These are phyloP conservation scores for Galaxias olidus DNA, from an alignment of 2,797 vertebrate species.

Conservation along the genomic window DNA sequence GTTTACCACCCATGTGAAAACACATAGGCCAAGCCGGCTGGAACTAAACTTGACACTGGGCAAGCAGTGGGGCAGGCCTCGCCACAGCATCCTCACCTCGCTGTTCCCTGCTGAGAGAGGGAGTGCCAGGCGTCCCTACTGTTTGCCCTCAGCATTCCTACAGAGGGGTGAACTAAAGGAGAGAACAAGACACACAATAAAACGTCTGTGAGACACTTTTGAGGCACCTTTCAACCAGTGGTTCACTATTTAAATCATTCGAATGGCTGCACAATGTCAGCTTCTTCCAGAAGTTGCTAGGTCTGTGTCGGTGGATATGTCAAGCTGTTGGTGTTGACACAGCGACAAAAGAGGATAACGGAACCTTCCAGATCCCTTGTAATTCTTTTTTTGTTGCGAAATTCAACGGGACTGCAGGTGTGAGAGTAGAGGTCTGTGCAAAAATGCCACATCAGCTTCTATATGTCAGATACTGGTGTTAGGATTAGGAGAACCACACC, in stretches of 20 bases:
- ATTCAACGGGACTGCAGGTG: slow-evolving; percentile 33
- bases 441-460: slow-evolving; percentile 24
- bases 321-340: slow-evolving; percentile 43
- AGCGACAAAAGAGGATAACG: slow-evolving; percentile 38
- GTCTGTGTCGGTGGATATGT: slow-evolving; percentile 35
- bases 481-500: slow-evolving; percentile 15
- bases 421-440: not conserved
- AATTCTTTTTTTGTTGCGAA: slow-evolving; percentile 26
- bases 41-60: slow-evolving; percentile 3
- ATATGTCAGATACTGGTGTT: not conserved
- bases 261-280: slow-evolving; percentile 25
- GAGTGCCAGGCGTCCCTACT: not conserved
- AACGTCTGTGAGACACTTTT: slow-evolving; percentile 60
- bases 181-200: slow-evolving; percentile 36
- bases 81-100: slow-evolving; percentile 11
- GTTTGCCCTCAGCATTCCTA: slow-evolving; percentile 14
- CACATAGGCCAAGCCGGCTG: not conserved
- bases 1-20: not conserved
- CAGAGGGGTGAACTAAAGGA: slow-evolving; percentile 1
- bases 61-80: slow-evolving; percentile 1
- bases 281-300: slow-evolving; percentile 39
- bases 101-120: slow-evolving; percentile 11
- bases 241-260: slow-evolving; percentile 7
- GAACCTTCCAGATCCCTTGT: slow-evolving; percentile 34
- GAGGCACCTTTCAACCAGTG: slow-evolving; percentile 37